phyloP scores from a whole-genome alignment of 2,888 invertebrate species.

The Eupeodes luniger region DNA sequence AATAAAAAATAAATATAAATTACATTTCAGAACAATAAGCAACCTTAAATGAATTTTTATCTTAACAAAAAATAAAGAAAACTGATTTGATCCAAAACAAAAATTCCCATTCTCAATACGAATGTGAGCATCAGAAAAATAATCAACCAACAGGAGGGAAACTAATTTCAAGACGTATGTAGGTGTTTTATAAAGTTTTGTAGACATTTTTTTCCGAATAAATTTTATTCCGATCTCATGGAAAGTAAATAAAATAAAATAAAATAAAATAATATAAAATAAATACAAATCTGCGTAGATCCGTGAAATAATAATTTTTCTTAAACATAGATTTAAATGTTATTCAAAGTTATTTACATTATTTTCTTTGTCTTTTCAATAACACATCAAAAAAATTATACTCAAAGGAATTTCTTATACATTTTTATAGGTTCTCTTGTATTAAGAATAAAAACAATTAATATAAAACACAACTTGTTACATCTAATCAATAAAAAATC shows the following conservation, averaged over 20 bases:
- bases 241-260: not conserved
- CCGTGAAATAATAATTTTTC: not conserved
- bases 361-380: conserved; percentile 38
- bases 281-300: conserved; percentile 1
- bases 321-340: conserved; percentile 16
- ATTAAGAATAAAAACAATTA: conserved; percentile 8
- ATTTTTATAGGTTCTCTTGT: conserved; percentile 56
- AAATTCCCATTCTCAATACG: conserved; percentile 30
- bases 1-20: conserved; percentile 32
- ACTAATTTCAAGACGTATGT: not conserved
- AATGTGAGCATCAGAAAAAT: conserved; percentile 32
- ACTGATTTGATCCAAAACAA: conserved; percentile 8
- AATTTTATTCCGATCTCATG: conserved; percentile 15
- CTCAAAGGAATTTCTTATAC: conserved; percentile 39
- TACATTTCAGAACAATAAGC: conserved; percentile 73
- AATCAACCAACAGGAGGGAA: conserved; percentile 33
- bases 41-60: conserved; percentile 63
- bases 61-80: conserved; percentile 7
- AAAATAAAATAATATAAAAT: too few species aligned
- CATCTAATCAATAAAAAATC: conserved; percentile 50
- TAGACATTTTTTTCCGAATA: not conserved
- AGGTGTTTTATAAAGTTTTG: not conserved
- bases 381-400: conserved; percentile 47
- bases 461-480: conserved; percentile 40
- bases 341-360: conserved; percentile 39